A percentile compares a stretch with the other conserved stretches of the same genome.
Conservation (phyloP, 2,888 invertebrate genomes). For the Drosophila neonasuta region DNA sequence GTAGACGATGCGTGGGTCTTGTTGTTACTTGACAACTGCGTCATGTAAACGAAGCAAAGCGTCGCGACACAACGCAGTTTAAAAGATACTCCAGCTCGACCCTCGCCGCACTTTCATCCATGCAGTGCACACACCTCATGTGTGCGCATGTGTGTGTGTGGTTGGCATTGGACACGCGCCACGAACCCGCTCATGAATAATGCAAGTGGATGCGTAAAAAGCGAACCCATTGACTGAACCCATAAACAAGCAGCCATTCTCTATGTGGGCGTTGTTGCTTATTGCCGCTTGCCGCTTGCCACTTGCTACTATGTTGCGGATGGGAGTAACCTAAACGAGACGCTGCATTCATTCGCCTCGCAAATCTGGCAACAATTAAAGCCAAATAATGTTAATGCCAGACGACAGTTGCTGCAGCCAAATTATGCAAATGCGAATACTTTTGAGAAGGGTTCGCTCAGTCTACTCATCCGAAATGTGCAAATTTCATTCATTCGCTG, state of each 20-base stretch:
- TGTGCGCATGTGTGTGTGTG: constrained; percentile 1
- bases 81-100: constrained; percentile 3
- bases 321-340: background rate
- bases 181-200: constrained; percentile 65
- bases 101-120: too few species aligned
- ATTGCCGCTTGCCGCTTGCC: too few species aligned
- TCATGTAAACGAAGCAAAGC: constrained; percentile 38
- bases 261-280: constrained; percentile 11
- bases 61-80: constrained; percentile 51
- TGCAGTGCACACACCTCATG: constrained; percentile 12
- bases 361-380: constrained; percentile 56
- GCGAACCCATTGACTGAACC: constrained; percentile 22
- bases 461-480: constrained; percentile 14
- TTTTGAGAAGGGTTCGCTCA: constrained; percentile 48
- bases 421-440: constrained; percentile 60
- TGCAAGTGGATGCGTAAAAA: constrained; percentile 50
- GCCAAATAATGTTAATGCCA: constrained; percentile 58
- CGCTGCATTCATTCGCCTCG: constrained; percentile 26
- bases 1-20: constrained; percentile 53
- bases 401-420: constrained; percentile 57
- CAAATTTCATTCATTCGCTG: constrained; percentile 18
- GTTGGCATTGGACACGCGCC: constrained; percentile 57
- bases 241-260: constrained; percentile 57
- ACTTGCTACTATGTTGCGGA: constrained; percentile 4
- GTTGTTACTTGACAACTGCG: constrained; percentile 44